Evolutionary conservation across 2,888 invertebrate species (phyloP).

Genomic region (Himalopsyche tibetana): DNA sequence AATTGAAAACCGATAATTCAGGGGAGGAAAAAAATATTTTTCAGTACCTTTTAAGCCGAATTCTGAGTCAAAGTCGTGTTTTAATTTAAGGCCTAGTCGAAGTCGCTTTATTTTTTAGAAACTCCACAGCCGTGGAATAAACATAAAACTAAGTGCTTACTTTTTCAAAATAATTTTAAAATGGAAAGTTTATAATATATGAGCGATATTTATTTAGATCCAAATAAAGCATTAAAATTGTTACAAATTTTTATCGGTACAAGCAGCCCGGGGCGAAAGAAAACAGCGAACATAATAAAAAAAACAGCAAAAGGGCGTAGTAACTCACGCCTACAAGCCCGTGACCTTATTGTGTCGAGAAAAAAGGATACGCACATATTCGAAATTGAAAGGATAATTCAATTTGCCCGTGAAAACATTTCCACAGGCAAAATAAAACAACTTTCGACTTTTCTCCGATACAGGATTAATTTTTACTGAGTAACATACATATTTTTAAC

Average conservation of each 20-base stretch:
- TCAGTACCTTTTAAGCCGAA: too few species aligned
- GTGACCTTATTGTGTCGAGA: slow-evolving; percentile 26
- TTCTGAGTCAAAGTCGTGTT: too few species aligned
- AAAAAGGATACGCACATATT: slow-evolving; percentile 26
- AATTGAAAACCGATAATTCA: too few species aligned
- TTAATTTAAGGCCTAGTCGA: too few species aligned
- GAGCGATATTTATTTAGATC: background rate
- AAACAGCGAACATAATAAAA: background rate
- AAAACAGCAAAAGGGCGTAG: background rate
- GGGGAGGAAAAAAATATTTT: too few species aligned
- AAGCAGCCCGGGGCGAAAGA: slow-evolving; percentile 11
- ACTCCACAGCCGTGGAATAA: too few species aligned
- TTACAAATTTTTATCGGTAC: slow-evolving; percentile 17
- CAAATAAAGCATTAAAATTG: slow-evolving; percentile 13
- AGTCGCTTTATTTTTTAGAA: too few species aligned
- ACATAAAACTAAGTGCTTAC: too few species aligned
- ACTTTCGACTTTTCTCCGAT: slow-evolving; percentile 28
- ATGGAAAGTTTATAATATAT: background rate
- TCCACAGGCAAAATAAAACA: slow-evolving; percentile 15
- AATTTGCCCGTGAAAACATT: slow-evolving; percentile 26
- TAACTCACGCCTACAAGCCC: slow-evolving; percentile 11
- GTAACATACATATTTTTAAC: background rate
- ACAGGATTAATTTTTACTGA: background rate
- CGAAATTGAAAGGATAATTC: slow-evolving; percentile 34
- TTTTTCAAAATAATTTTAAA: too few species aligned